Evolutionary conservation across 2,888 invertebrate species (phyloP), one percentile per base, ranked within the genome.

Genomic region (Flexamia atlantica): DNA sequence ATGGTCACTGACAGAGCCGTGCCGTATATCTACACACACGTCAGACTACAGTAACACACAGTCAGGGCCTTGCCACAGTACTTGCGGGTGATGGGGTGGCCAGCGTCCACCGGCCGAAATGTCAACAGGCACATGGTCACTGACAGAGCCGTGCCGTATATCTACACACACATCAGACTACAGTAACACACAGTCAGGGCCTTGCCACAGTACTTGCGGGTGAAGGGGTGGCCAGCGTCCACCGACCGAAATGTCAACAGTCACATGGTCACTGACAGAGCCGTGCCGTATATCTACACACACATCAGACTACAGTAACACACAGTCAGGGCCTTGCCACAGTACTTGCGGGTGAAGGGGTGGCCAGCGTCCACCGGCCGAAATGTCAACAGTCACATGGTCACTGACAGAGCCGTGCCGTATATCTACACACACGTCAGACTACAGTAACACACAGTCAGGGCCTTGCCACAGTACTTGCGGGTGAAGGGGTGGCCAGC

Each of bases 31-130:
- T 36, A 36, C 3, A 36, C 36, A 36, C 36, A n/a, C n/a, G n/a
- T n/a, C n/a, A n/a, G n/a, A n/a, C n/a, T n/a, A n/a, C n/a, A n/a
- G n/a, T n/a, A n/a, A n/a, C n/a, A n/a, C n/a, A n/a, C n/a, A n/a
- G n/a, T n/a, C n/a, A 74, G 46, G 20, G n/a, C 74, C 10, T 32
- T 40, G 1, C 74, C 74, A 17, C 74, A 74, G 25, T 74, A 74
- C 42, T 42, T 40, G n/a, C 70, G 70, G n/a, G n/a, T n/a, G 46
- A 1, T 23, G 20, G 9, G 0, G 7, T 30, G 9, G n/a, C 42
- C 14, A 23, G 40, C 74, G 25, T 74, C 74, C 17, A 42, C 42
- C 10, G 42, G 1, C 0, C 46, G 14, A n/a, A 74, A 42, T 1
- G 40, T 23, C 46, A 76, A 25, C 46, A 76, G 36, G 36, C 74